phyloP scores from a whole-genome alignment of 2,888 invertebrate genomes.

The Melanotus villosus region DNA sequence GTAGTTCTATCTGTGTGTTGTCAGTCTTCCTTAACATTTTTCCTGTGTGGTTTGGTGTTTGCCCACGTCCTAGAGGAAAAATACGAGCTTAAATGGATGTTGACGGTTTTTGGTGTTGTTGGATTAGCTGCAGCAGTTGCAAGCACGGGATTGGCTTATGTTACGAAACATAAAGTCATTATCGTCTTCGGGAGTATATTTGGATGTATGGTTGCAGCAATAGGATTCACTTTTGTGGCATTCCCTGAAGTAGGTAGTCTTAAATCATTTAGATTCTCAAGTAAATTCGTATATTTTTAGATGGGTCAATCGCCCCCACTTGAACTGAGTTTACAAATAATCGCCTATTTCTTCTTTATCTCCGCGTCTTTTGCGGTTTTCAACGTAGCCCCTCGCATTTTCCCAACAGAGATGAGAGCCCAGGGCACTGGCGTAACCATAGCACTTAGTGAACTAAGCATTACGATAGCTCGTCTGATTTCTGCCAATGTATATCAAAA shows the following conservation, averaged over 20 bases:
- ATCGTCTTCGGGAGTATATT: constrained; percentile 7
- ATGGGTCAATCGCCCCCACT: neutral
- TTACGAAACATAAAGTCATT: neutral
- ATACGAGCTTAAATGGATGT: neutral
- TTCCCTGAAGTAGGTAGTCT: neutral
- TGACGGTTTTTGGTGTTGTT: neutral
- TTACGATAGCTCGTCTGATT: neutral
- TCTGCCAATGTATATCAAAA: neutral
- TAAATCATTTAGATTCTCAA: neutral
- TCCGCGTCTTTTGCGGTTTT: neutral
- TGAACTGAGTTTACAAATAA: too few species aligned
- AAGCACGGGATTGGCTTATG: neutral
- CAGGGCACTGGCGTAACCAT: constrained; percentile 5
- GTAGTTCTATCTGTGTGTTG: too few species aligned
- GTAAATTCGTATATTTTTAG: neutral
- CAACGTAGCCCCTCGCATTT: constrained; percentile 56
- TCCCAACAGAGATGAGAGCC: constrained; percentile 43
- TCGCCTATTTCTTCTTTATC: too few species aligned
- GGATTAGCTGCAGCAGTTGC: neutral
- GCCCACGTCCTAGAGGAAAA: neutral
- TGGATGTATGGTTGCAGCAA: neutral
- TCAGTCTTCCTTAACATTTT: too few species aligned
- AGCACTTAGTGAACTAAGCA: constrained; percentile 10
- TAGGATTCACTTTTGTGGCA: neutral
- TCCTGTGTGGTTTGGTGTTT: neutral